Evolutionary conservation across 2,888 invertebrate genomes (phyloP).

Genomic region (Melanostoma scalare): DNA sequence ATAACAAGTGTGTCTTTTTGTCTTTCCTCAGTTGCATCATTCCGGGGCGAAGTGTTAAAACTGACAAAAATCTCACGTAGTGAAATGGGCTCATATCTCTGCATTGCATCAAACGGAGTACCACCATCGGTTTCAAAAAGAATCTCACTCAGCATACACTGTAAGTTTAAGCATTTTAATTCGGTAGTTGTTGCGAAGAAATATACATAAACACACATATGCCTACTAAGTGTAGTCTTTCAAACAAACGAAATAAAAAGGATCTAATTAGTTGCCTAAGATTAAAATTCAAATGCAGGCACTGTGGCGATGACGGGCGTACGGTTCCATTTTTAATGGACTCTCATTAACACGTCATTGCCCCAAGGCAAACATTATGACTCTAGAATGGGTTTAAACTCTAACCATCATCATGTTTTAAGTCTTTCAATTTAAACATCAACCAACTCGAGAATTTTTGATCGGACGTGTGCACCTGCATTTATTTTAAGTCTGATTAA

Average conservation of each 20-base stretch:
- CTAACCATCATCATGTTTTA: not conserved
- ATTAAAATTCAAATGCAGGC: slow-evolving; percentile 71
- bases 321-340: slow-evolving; percentile 50
- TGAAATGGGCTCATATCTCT: slow-evolving; percentile 95
- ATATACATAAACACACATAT: slow-evolving; percentile 12
- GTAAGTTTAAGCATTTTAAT: slow-evolving; percentile 85
- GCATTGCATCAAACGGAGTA: slow-evolving; percentile 94
- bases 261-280: slow-evolving; percentile 65
- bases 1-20: not conserved
- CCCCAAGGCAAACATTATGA: slow-evolving; percentile 55
- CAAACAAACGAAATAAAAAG: not conserved
- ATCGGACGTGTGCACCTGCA: slow-evolving; percentile 14
- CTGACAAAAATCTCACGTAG: slow-evolving; percentile 91
- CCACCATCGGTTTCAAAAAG: slow-evolving; percentile 95
- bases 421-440: slow-evolving; percentile 24
- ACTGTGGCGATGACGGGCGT: not conserved
- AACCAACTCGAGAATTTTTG: not conserved
- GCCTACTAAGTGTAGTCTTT: not conserved
- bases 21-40: slow-evolving; percentile 85
- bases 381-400: not conserved
- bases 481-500: slow-evolving; percentile 74
- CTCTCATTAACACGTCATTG: slow-evolving; percentile 65
- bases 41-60: slow-evolving; percentile 89
- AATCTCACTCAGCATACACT: slow-evolving; percentile 93
- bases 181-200: not conserved